These are phyloP conservation scores for Unio delphinus DNA, from an alignment of 2,888 invertebrate species.

Conservation along the genomic window DNA sequence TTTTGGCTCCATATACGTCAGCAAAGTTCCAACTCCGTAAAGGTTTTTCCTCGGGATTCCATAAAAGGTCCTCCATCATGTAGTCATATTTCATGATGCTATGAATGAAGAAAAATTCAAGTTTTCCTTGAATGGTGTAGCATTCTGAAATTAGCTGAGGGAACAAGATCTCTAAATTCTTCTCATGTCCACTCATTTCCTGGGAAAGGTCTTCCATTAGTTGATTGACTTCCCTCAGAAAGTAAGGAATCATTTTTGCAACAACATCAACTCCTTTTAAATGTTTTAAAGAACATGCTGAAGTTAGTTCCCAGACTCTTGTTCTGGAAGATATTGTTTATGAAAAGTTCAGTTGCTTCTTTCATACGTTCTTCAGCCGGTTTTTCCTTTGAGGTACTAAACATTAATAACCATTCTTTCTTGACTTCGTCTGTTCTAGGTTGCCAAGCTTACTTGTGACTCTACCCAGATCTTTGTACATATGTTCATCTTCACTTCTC, in stretches of 20 bases:
- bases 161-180: conserved; percentile 39
- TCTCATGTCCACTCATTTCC: conserved; percentile 40
- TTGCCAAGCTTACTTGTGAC: conserved; percentile 39
- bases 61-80: conserved; percentile 42
- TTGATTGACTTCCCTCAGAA: conserved; percentile 53
- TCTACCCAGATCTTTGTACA: conserved; percentile 46
- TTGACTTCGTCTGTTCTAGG: conserved; percentile 25
- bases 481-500: conserved; percentile 24
- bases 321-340: conserved; percentile 43
- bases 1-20: conserved; percentile 45
- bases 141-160: conserved; percentile 36
- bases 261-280: conserved; percentile 47
- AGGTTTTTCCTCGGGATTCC: conserved; percentile 31
- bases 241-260: conserved; percentile 55
- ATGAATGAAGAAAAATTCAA: conserved; percentile 58
- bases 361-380: conserved; percentile 41
- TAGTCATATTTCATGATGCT: conserved; percentile 57
- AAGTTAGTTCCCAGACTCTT: conserved; percentile 36
- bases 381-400: conserved; percentile 36
- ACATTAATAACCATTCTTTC: conserved; percentile 25
- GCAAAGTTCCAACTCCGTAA: conserved; percentile 61
- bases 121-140: conserved; percentile 38
- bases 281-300: conserved; percentile 48
- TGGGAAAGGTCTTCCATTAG: conserved; percentile 46
- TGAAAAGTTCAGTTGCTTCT: conserved; percentile 39